phyloP scores from a whole-genome alignment of 2,113 vertebrate species.

The Sakesphorus luctuosus region DNA sequence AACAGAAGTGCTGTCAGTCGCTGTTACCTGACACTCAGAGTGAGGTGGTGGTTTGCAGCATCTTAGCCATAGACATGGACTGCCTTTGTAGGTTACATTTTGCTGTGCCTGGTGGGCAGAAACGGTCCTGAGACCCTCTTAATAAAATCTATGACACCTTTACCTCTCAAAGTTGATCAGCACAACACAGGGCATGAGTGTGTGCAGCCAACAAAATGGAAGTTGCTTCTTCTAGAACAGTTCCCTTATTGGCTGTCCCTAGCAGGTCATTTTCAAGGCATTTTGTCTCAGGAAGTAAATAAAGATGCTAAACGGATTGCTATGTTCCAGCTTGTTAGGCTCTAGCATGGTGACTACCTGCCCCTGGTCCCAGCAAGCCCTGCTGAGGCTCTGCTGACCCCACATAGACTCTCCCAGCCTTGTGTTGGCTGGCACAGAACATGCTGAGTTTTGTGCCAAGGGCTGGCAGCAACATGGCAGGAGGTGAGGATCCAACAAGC shows the following conservation, averaged over 20 bases:
- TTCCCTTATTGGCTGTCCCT: not conserved
- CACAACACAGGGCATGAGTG: not conserved
- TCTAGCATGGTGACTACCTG: too few relatives aligned
- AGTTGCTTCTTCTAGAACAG: not conserved
- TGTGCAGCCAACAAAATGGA: not conserved
- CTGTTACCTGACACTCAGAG: not conserved
- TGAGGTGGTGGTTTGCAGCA: not conserved
- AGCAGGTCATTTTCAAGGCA: not conserved
- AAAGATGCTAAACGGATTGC: not conserved
- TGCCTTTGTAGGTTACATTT: not conserved
- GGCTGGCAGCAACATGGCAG: rapidly evolving
- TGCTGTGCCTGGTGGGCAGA: not conserved
- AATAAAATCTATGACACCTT: not conserved
- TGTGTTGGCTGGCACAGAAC: not conserved
- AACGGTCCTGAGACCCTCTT: not conserved
- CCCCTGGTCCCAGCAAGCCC: not conserved
- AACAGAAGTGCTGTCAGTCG: rapidly evolving
- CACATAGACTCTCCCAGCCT: not conserved
- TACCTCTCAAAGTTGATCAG: not conserved
- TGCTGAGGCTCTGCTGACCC: not conserved
- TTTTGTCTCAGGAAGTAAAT: not conserved
- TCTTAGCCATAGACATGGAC: not conserved
- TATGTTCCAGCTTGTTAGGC: not conserved
- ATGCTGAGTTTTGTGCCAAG: not conserved
- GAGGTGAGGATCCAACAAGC: not conserved